These are phyloP conservation scores for Pogoniulus pusillus DNA, from an alignment of 2,797 vertebrate genomes.

Conservation along the genomic window DNA sequence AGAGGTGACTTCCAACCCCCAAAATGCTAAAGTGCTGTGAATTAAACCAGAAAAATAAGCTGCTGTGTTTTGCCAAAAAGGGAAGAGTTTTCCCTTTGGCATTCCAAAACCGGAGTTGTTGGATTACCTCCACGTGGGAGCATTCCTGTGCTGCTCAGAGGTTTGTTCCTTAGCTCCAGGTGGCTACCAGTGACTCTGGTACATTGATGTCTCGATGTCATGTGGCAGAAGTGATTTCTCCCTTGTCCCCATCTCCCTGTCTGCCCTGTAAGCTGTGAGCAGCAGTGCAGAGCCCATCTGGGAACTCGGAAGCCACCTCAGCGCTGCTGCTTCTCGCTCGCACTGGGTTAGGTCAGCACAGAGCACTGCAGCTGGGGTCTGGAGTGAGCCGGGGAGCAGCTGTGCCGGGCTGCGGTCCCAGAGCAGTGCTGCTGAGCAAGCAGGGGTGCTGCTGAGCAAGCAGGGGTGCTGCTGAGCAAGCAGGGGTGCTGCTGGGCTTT, in stretches of 20 bases:
- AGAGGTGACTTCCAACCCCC: too few relatives aligned
- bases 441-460: slow-evolving; percentile 67
- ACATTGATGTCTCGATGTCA: too few relatives aligned
- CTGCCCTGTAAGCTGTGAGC: neutral
- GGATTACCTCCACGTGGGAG: neutral
- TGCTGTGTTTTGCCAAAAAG: neutral
- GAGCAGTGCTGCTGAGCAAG: slow-evolving; percentile 62
- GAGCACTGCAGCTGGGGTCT: too few relatives aligned
- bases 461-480: slow-evolving; percentile 69
- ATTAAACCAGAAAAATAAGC: too few relatives aligned
- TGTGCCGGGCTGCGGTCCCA: slow-evolving; percentile 5
- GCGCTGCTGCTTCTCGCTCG: too few relatives aligned
- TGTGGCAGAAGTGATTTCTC: too few relatives aligned
- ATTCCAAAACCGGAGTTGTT: fast-evolving
- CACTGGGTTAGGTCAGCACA: too few relatives aligned
- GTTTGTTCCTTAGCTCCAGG: neutral
- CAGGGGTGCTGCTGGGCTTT: slow-evolving; percentile 35
- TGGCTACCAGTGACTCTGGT: fast-evolving
- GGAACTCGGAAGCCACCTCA: neutral
- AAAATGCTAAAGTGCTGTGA: too few relatives aligned
- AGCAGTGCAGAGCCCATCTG: neutral
- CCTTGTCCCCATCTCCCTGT: neutral
- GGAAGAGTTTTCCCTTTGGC: neutral
- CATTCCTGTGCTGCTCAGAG: neutral
- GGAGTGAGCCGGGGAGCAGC: neutral